Evolutionary conservation across 2,888 invertebrate species (phyloP).

Genomic region (Oegoconia quadripuncta): DNA sequence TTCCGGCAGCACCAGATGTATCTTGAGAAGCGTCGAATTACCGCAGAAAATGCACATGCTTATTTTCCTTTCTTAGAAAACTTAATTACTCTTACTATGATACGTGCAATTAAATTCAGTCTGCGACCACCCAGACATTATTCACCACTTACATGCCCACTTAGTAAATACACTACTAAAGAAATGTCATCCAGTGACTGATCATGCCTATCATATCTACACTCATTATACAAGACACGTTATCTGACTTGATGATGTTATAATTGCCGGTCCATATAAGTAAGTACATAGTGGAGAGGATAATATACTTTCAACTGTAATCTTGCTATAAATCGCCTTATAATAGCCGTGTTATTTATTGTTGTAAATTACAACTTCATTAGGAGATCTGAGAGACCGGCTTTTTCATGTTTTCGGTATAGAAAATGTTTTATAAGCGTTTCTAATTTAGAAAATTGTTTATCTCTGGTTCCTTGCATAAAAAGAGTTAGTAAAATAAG

Average conservation of each 20-base stretch:
- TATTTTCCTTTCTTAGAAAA: too few relatives aligned
- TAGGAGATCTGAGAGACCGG: not conserved
- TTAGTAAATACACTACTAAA: not conserved
- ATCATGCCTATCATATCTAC: constrained; percentile 21
- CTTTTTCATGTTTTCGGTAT: not conserved
- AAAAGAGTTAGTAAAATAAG: too few relatives aligned
- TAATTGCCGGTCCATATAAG: constrained; percentile 33
- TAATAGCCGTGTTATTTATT: constrained; percentile 19
- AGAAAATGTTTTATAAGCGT: too few relatives aligned
- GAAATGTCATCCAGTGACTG: constrained; percentile 14
- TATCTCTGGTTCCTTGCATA: too few relatives aligned
- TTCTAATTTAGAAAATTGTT: too few relatives aligned
- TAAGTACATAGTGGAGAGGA: constrained; percentile 7
- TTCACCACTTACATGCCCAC: not conserved
- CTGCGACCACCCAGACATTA: not conserved
- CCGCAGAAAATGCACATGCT: too few relatives aligned
- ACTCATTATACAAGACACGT: constrained; percentile 33
- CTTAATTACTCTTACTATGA: too few relatives aligned
- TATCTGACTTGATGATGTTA: constrained; percentile 39
- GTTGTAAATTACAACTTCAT: constrained; percentile 22
- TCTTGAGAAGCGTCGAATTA: too few relatives aligned
- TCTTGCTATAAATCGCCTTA: constrained; percentile 19
- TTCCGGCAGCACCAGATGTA: too few relatives aligned
- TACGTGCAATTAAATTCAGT: too few relatives aligned
- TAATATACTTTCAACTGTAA: constrained; percentile 6